Percentiles rank a stretch among this genome's conserved stretches.
Evolutionary conservation across 2,113 vertebrate species (phyloP).

Genomic region (Crypturellus undulatus): DNA sequence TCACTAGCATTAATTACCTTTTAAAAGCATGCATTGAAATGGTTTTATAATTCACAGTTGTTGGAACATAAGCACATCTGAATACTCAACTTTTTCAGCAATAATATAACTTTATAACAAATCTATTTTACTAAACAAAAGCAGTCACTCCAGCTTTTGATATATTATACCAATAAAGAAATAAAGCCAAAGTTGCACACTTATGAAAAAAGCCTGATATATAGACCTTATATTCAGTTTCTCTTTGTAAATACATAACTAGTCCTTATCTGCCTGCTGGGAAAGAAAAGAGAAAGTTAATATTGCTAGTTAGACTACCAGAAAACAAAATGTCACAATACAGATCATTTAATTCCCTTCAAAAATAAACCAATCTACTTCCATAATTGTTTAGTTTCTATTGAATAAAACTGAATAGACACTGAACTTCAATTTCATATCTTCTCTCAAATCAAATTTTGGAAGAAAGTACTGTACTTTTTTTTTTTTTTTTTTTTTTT

Average conservation of each 20-base stretch:
- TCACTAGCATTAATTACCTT: conserved; percentile 8
- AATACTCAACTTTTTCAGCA: not conserved
- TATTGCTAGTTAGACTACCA: not conserved
- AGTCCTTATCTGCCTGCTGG: not conserved
- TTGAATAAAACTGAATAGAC: not conserved
- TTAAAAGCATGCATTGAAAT: conserved; percentile 53
- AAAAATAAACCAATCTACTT: not conserved
- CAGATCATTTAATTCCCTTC: not conserved
- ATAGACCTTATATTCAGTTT: not conserved
- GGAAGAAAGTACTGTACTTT: not conserved
- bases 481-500: not conserved
- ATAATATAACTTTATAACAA: not conserved
- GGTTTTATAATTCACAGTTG: conserved; percentile 40
- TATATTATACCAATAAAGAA: not conserved
- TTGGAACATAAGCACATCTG: not conserved
- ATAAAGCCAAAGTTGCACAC: not conserved
- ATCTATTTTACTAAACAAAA: not conserved
- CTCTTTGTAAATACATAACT: not conserved
- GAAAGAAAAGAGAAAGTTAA: not conserved
- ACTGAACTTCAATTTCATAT: not conserved
- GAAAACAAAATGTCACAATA: not conserved
- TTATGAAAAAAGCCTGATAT: not conserved
- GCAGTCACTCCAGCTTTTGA: not conserved
- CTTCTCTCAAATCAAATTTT: not conserved
- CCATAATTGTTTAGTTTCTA: not conserved